These are phyloP conservation scores for Emberiza fucata DNA, from an alignment of 2,113 vertebrate genomes.

Conservation along the genomic window DNA sequence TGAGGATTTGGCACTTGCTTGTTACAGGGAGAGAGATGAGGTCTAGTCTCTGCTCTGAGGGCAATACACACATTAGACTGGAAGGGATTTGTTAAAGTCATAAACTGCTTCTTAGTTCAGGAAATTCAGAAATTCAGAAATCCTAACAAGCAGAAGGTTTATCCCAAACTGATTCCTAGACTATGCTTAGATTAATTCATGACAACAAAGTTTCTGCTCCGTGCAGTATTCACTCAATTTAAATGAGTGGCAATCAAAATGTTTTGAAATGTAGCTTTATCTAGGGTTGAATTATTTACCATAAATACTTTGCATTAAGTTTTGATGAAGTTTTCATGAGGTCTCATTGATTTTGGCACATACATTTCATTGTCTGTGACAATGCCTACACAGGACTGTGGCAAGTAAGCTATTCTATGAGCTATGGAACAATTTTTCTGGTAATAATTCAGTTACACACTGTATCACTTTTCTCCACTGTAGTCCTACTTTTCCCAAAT, in stretches of 20 bases:
- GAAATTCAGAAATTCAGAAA: not conserved
- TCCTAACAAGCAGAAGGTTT: not conserved
- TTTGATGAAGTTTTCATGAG: slow-evolving; percentile 28
- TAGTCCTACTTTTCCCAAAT: not conserved
- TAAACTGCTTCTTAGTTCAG: not conserved
- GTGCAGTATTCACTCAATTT: not conserved
- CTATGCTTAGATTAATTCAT: not conserved
- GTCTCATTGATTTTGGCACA: not conserved
- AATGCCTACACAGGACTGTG: not conserved
- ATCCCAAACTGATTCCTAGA: not conserved
- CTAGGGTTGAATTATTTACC: not conserved
- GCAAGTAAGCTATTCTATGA: not conserved
- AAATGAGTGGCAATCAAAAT: not conserved
- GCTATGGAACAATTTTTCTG: not conserved
- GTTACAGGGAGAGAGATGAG: not conserved
- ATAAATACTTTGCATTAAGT: not conserved
- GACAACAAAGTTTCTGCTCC: not conserved
- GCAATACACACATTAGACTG: not conserved
- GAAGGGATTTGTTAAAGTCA: not conserved
- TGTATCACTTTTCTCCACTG: not conserved
- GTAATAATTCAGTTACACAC: not conserved
- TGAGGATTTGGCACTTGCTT: not conserved
- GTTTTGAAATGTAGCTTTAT: slow-evolving; percentile 5
- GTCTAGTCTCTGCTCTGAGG: not conserved
- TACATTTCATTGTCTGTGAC: not conserved